Evolutionary conservation across 2,797 vertebrate species (phyloP).

Genomic region (Poecilia velifera): DNA sequence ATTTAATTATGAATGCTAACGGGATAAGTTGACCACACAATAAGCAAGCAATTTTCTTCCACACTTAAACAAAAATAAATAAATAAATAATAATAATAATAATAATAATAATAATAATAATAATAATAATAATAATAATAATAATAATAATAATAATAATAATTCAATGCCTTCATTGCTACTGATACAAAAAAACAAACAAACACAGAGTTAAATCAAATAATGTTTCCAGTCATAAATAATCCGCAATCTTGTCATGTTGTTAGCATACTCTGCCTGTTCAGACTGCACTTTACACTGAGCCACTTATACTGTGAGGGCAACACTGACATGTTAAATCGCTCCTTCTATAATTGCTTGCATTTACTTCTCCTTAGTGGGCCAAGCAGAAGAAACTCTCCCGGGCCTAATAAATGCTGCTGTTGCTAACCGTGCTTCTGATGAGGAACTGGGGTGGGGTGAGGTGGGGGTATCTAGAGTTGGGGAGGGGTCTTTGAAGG

Average conservation of each 20-base stretch:
- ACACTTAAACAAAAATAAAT: neutral
- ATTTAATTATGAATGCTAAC: neutral
- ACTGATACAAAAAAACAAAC: too few species aligned
- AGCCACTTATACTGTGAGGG: conserved; percentile 76
- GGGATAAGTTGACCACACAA: neutral
- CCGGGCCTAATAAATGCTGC: conserved; percentile 79
- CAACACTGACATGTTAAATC: conserved; percentile 77
- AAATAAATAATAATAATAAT: neutral
- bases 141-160: neutral
- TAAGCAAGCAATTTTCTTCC: neutral
- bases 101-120: too few species aligned
- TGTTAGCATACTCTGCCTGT: conserved; percentile 54
- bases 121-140: too few species aligned
- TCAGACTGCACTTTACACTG: conserved; percentile 72
- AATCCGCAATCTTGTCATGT: conserved; percentile 44
- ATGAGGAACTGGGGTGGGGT: conserved; percentile 68
- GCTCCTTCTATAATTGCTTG: conserved; percentile 82
- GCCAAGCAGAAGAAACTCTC: conserved; percentile 75
- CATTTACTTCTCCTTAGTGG: conserved; percentile 81
- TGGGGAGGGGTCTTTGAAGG: conserved; percentile 27
- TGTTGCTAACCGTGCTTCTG: conserved; percentile 74
- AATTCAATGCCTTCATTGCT: too few species aligned
- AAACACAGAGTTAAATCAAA: conserved; percentile 30
- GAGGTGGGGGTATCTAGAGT: conserved; percentile 5
- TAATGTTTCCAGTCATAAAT: conserved; percentile 32